Conservation (phyloP, 2,113 vertebrate genomes). For the Peucedramus taeniatus region DNA sequence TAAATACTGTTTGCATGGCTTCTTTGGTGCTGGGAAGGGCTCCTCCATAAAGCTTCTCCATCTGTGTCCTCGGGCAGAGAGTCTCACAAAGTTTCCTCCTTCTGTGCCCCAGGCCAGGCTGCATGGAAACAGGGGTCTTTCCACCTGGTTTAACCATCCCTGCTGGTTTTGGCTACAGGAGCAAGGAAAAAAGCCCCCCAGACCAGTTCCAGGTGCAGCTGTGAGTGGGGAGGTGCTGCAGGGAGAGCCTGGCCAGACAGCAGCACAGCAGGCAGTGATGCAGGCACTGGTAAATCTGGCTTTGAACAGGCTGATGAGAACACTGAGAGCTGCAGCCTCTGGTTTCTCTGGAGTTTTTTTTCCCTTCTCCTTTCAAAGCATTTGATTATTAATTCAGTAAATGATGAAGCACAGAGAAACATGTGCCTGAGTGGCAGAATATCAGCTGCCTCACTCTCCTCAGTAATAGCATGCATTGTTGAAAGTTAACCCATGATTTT, state of each 20-base stretch:
- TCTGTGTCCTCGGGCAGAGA: neutral
- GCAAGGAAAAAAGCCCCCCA: neutral
- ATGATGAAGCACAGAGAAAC: neutral
- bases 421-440: neutral
- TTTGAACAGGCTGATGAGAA: neutral
- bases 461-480: neutral
- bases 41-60: neutral
- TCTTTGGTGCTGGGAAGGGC: neutral
- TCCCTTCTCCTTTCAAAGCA: neutral
- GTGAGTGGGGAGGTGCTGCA: neutral
- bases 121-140: neutral
- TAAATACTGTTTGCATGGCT: neutral
- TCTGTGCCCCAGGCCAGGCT: accelerated
- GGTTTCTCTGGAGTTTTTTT: neutral
- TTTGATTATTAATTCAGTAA: conserved; percentile 10
- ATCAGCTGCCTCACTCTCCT: neutral
- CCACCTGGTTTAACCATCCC: neutral
- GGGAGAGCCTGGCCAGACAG: neutral
- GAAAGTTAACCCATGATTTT: neutral
- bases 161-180: neutral
- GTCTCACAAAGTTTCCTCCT: accelerated
- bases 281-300: neutral
- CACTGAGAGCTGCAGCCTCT: neutral
- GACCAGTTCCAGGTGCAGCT: neutral
- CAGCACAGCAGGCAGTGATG: accelerated